phyloP scores from a whole-genome alignment of 2,797 vertebrate genomes.

The Spinus pinus region DNA sequence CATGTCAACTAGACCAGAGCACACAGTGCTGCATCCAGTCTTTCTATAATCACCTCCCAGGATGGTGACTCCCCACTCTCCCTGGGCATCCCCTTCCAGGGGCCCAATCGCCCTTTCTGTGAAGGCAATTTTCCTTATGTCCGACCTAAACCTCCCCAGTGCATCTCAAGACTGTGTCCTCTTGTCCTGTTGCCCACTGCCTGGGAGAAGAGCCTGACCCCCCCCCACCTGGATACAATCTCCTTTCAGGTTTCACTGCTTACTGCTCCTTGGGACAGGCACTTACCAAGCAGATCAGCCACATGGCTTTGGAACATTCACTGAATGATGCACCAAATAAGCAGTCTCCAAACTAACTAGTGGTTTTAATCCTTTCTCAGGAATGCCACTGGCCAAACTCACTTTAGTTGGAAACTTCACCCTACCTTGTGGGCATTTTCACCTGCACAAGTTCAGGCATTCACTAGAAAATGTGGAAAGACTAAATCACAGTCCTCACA shows the following conservation, averaged over 20 bases:
- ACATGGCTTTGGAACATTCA: neutral
- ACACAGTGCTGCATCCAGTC: neutral
- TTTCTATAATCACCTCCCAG: neutral
- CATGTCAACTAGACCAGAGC: neutral
- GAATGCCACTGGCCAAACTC: neutral
- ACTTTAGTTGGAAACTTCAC: neutral
- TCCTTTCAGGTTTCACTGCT: neutral
- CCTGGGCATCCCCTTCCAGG: neutral
- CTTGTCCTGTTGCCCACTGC: neutral
- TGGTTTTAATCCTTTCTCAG: neutral
- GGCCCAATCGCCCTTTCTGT: accelerated
- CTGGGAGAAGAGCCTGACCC: neutral
- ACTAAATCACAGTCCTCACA: neutral
- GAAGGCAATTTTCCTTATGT: neutral
- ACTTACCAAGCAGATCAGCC: neutral
- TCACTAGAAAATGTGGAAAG: accelerated
- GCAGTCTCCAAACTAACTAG: neutral
- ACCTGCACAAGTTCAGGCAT: neutral
- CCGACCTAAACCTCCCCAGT: neutral
- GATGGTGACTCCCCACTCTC: neutral
- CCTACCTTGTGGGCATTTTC: neutral
- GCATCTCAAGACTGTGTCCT: neutral
- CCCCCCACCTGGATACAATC: neutral
- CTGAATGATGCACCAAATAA: neutral
- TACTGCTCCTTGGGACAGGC: neutral